Evolutionary conservation across 2,888 invertebrate species (phyloP), one percentile per base, ranked within the genome.

Genomic region (Phragmatobia fuliginosa): DNA sequence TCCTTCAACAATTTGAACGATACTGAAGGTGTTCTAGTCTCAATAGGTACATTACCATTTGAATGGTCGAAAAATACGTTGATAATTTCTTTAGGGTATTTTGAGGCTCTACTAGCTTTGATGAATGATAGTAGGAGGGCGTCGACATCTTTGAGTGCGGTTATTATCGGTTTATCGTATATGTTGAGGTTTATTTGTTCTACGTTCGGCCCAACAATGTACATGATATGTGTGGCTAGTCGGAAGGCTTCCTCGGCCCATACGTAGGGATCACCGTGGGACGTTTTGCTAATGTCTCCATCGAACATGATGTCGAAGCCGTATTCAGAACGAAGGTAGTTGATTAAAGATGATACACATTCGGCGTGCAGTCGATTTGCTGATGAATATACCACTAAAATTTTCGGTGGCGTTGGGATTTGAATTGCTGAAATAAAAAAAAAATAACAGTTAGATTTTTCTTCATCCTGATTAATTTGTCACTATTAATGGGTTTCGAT

Each of bases 11-110:
- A 73, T 76, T 88, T 87, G 76, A 91, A 94, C 0, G 81, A 71
- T 0, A 67, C 86, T 64, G 88, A 89, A 7, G 88, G 89, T 8
- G 89, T 86, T 18, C 86, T 85, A 0, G 92, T 93, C 68, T 94
- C 94, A 0, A 90, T 71, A 0, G 94, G 94, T 3, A 94, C 72
- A 2, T 79, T 77, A 0, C 89, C 92, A 67, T 89, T 89, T 0
- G 94, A 94, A 73, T 94, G 90, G 68, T 94, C 93, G 62, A 94
- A 94, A 75, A 90, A 88, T 0, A 95, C 88, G 58, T 94, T 94
- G 6, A 91, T 74, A 0, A 94, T 78, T 7, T 92, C 88, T 73
- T 94, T 94, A 0, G 85, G 85, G 68, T 75, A 79, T 52, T 87
- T 82, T 0, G 88, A 79, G 0, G 78, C 83, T 32, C 89, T 79